phyloP scores from a whole-genome alignment of 2,797 vertebrate species.

The Apodemus agrarius region DNA sequence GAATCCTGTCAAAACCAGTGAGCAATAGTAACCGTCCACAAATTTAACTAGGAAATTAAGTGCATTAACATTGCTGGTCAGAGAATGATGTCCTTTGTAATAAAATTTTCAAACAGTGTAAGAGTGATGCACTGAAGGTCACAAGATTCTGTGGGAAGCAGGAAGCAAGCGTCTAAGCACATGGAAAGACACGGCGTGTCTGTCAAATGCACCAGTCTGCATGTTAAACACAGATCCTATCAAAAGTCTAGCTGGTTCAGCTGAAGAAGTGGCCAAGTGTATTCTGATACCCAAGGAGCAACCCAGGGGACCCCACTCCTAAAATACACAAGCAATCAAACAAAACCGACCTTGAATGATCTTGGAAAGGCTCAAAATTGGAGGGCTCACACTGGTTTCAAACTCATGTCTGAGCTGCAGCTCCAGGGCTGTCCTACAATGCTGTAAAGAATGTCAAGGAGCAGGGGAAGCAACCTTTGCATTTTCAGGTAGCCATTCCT shows the following conservation, averaged over 20 bases:
- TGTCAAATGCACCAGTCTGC: background rate
- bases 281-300: background rate
- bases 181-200: background rate
- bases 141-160: background rate
- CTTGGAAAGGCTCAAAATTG: background rate
- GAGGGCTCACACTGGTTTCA: background rate
- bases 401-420: background rate
- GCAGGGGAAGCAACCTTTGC: background rate
- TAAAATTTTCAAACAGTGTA: background rate
- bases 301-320: background rate
- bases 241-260: background rate
- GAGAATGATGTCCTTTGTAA: background rate
- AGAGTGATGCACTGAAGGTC: background rate
- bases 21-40: constrained; percentile 24
- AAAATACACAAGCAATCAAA: background rate
- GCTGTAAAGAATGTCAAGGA: background rate
- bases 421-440: background rate
- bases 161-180: background rate
- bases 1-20: constrained; percentile 77
- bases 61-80: background rate
- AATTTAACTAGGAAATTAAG: background rate
- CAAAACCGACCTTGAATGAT: background rate
- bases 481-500: background rate
- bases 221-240: background rate
- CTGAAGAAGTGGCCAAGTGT: background rate